Percentiles rank a stretch among this genome's conserved stretches.
These are phyloP conservation scores for Rostratula benghalensis DNA, from an alignment of 2,113 vertebrate genomes.

Conservation along the genomic window DNA sequence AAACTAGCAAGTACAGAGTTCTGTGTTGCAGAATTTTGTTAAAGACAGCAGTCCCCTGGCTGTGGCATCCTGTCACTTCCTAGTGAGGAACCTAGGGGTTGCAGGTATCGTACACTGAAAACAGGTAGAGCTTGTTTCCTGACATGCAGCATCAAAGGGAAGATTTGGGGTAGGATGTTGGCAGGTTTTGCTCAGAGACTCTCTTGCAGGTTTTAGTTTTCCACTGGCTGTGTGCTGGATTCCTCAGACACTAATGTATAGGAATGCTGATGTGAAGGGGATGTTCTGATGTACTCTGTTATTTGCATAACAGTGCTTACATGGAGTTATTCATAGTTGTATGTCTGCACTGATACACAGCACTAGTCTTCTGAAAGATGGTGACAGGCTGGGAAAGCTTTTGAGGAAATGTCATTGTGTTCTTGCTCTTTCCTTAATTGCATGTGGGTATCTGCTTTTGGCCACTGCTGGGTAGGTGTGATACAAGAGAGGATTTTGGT, in stretches of 20 bases:
- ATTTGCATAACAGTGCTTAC: not conserved
- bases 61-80: not conserved
- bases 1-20: not conserved
- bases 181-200: not conserved
- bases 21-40: not conserved
- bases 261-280: not conserved
- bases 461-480: not conserved
- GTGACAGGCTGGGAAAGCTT: not conserved
- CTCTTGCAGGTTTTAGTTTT: not conserved
- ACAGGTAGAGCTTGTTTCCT: not conserved
- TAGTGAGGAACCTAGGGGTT: not conserved
- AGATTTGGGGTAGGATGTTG: not conserved
- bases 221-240: not conserved
- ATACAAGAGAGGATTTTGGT: not conserved
- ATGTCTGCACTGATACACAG: not conserved
- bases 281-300: not conserved
- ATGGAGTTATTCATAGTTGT: not conserved
- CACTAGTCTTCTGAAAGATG: not conserved
- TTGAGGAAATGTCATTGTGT: not conserved
- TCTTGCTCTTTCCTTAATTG: not conserved
- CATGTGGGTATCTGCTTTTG: not conserved
- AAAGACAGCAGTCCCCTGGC: not conserved
- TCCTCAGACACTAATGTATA: not conserved
- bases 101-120: accelerated
- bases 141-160: not conserved